phyloP scores from a whole-genome alignment of 2,888 invertebrate genomes.

The Dioctria rufipes region DNA sequence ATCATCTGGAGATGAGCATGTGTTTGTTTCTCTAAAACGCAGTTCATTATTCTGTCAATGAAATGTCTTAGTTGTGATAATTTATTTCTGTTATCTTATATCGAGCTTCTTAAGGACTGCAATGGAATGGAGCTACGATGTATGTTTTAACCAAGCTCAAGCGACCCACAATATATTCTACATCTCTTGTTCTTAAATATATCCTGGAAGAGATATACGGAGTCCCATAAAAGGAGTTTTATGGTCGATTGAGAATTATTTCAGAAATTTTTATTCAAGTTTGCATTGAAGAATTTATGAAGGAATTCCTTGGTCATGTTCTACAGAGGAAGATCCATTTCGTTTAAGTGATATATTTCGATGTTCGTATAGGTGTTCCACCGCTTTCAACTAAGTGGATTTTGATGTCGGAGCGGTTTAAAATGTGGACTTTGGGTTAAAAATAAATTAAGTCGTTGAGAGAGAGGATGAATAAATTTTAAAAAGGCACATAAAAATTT shows the following conservation, averaged over 20 bases:
- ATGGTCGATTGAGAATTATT: neutral
- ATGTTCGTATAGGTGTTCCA: constrained; percentile 4
- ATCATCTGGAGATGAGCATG: neutral
- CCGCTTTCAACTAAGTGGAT: neutral
- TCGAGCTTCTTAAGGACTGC: neutral
- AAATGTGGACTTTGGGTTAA: neutral
- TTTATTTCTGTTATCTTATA: constrained; percentile 9
- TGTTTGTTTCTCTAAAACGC: neutral
- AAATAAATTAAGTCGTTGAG: constrained; percentile 11
- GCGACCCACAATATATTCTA: constrained; percentile 14
- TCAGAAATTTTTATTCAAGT: neutral
- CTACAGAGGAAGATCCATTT: neutral
- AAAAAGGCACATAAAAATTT: neutral
- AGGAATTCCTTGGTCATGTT: constrained; percentile 10
- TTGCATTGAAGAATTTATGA: constrained; percentile 34
- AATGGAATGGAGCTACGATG: neutral
- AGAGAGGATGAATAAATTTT: neutral
- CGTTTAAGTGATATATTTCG: constrained; percentile 5
- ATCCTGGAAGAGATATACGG: constrained; percentile 2
- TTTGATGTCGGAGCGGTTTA: neutral
- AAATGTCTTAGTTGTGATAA: neutral
- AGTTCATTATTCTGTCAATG: constrained; percentile 24
- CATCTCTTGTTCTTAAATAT: neutral
- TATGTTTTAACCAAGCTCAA: neutral
- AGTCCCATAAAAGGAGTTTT: constrained; percentile 5